A percentile compares a stretch with the other conserved stretches of the same genome.
Evolutionary conservation across 2,113 vertebrate species (phyloP).

Genomic region (Chamaea fasciata): DNA sequence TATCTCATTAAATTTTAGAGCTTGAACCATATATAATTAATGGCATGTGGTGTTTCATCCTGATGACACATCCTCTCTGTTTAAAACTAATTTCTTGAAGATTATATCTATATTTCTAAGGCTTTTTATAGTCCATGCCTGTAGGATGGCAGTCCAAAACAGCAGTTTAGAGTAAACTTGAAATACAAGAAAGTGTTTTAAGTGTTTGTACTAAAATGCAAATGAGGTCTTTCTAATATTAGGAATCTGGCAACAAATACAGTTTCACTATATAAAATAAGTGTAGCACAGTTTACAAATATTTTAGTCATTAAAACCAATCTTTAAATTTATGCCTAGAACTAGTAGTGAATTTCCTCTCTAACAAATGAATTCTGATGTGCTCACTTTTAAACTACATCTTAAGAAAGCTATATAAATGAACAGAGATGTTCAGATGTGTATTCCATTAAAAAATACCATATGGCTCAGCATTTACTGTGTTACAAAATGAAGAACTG

Average conservation of each 20-base stretch:
- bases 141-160: background rate
- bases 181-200: background rate
- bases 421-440: slow-evolving; percentile 26
- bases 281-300: background rate
- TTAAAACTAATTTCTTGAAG: slow-evolving; percentile 25
- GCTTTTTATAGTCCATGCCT: background rate
- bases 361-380: background rate
- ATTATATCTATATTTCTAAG: background rate
- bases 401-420: slow-evolving; percentile 8
- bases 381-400: background rate
- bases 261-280: background rate
- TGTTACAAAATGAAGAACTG: slow-evolving; percentile 1
- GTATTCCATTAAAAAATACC: slow-evolving; percentile 11
- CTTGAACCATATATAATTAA: background rate
- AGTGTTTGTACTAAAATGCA: background rate
- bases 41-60: background rate
- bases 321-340: background rate
- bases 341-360: background rate
- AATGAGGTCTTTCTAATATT: background rate
- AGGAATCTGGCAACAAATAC: background rate
- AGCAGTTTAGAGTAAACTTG: background rate
- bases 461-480: background rate
- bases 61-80: background rate
- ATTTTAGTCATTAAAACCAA: background rate
- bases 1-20: slow-evolving; percentile 15